Evolutionary conservation across 1,140 invertebrate genomes (phyloP).

Genomic region (Periplaneta americana): DNA sequence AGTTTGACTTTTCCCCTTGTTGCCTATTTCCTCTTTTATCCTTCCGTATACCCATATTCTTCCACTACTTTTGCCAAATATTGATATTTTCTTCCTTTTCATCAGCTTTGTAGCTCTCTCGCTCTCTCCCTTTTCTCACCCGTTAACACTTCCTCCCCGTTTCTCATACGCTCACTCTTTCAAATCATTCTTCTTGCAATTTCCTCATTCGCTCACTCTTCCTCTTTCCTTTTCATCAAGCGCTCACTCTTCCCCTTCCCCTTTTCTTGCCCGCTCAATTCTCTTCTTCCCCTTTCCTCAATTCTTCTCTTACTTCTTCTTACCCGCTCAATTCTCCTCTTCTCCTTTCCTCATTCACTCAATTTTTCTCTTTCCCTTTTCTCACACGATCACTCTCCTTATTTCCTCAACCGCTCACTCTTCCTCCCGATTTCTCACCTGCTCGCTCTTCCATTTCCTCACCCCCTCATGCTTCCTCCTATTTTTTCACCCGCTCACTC

Average conservation of each 20-base stretch:
- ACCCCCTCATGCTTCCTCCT: not conserved
- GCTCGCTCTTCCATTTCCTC: not conserved
- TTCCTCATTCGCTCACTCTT: not conserved
- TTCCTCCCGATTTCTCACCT: not conserved
- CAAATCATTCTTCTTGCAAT: not conserved
- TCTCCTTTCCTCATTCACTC: no score
- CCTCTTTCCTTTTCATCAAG: not conserved
- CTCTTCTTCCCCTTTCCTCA: not conserved
- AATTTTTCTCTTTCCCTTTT: not conserved
- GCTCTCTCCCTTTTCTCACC: not conserved
- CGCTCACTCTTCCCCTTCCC: not conserved
- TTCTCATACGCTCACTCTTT: not conserved
- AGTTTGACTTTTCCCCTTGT: no score
- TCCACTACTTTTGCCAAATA: no score
- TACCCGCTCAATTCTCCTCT: not conserved
- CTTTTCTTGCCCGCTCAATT: not conserved
- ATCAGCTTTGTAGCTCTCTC: not conserved
- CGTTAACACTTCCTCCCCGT: not conserved
- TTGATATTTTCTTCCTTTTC: no score
- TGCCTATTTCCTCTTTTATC: no score
- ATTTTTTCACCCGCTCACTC: not conserved
- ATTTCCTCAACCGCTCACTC: not conserved
- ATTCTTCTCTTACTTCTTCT: not conserved
- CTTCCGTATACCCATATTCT: no score
- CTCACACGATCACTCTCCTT: not conserved